Percentiles rank a stretch among this genome's conserved stretches.
Conservation (phyloP, 2,888 invertebrate genomes). For the Epistrophella euchroma region DNA sequence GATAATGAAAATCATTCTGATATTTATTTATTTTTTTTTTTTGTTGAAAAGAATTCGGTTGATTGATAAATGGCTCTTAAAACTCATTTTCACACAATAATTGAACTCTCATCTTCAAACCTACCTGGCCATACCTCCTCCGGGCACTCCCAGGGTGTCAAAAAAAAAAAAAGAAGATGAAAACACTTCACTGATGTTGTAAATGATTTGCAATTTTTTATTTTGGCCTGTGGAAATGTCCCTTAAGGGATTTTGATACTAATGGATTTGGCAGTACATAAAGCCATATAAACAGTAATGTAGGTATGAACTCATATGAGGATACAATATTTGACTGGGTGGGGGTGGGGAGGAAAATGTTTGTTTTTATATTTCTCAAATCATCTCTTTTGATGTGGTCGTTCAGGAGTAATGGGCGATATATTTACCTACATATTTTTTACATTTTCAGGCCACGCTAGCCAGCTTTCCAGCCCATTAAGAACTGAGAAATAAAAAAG, state of each 20-base stretch:
- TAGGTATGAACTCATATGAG: background rate
- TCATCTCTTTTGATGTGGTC: slow-evolving; percentile 40
- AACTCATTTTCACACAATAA: slow-evolving; percentile 12
- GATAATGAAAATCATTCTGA: slow-evolving; percentile 23
- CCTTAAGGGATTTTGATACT: slow-evolving; percentile 23
- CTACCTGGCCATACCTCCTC: too few species aligned
- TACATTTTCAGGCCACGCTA: background rate
- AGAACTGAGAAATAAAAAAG: background rate
- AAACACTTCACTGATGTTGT: slow-evolving; percentile 10
- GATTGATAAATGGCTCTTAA: slow-evolving; percentile 54
- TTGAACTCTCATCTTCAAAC: background rate
- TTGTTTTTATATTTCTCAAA: slow-evolving; percentile 15
- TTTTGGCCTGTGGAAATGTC: slow-evolving; percentile 14
- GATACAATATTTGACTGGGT: background rate
- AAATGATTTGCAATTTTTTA: slow-evolving; percentile 38
- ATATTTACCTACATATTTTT: background rate
- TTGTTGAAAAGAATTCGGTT: background rate
- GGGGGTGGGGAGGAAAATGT: background rate
- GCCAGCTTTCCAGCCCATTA: background rate
- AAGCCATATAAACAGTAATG: background rate
- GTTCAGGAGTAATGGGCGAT: slow-evolving; percentile 10
- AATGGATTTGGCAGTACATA: background rate
- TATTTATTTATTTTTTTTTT: slow-evolving; percentile 18
- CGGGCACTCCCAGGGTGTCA: background rate
- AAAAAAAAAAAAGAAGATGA: background rate